Evolutionary conservation across 2,888 invertebrate species (phyloP), one percentile per base, ranked within the genome.

Genomic region (Luperina testacea): DNA sequence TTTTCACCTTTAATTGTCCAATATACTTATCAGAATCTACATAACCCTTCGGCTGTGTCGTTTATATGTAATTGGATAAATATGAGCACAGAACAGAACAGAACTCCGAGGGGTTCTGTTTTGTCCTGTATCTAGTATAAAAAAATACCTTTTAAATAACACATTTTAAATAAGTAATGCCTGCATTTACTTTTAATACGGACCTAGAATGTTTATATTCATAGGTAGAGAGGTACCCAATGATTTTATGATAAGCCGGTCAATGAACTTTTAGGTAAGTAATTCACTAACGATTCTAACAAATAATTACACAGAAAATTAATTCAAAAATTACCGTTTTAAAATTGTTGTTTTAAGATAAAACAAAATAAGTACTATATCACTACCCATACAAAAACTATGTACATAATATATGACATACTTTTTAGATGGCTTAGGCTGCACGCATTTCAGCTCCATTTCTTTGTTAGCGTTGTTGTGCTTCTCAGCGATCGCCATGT

Each of bases 341-440:
- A 13, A 38, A 45, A 48, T 3, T 15, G 57, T 5, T 59, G 5
- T 45, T 80, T 45, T 17, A 48, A 15, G 57, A 24, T 57, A 57
- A 61, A 27, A 32, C 32, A 27, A 27, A 57, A 48, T 3, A 51
- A 53, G 24, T 53, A 67, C 24, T 32, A 45, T 61, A 69, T n/a
- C 24, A 27, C 38, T 53, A 68, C 20, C 11, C 17, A 13, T 57
- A 68, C 20, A 42, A 45, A 72, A 42, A 69, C 75, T 71, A 78
- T 70, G 63, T 82, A 70, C n/a, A 45, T 64, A 17, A 17, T 53
- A 24, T 20, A 68, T 67, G 61, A 88, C 96, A 95, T 98, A 98
- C 98, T 98, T 98, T 97, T 98, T 98, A 89, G 98, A 98, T 72
- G 98, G 98, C 91, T 98, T 98, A 87, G 98, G 98, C 94, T 98